phyloP scores from a whole-genome alignment of 2,113 vertebrate species.

The Myodes glareolus region DNA sequence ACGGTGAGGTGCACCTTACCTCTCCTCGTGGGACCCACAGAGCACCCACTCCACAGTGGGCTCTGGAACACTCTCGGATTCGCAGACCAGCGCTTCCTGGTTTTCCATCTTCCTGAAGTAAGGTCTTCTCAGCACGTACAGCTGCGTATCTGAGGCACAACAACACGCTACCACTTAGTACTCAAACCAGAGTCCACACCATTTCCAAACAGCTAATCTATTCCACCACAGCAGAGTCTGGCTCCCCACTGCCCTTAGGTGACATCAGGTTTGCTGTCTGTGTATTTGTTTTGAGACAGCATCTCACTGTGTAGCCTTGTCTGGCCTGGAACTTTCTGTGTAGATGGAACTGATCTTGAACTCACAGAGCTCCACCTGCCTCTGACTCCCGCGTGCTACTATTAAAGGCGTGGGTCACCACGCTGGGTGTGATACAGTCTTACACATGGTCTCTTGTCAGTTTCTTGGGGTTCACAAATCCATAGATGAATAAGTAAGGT shows the following conservation, averaged over 20 bases:
- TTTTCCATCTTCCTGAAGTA: conserved; percentile 82
- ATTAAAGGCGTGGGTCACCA: not conserved
- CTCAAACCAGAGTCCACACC: not conserved
- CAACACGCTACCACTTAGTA: not conserved
- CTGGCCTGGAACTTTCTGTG: not conserved
- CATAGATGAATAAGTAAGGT: not conserved
- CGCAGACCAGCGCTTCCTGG: conserved; percentile 81
- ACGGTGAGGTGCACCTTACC: conserved; percentile 68
- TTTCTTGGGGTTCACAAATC: conserved; percentile 1
- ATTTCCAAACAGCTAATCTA: not conserved
- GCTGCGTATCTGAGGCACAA: conserved; percentile 56
- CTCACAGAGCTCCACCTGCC: not conserved
- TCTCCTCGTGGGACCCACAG: conserved; percentile 79
- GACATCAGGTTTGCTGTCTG: not conserved
- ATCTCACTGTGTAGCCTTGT: not conserved
- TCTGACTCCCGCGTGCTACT: not conserved
- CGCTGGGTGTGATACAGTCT: not conserved
- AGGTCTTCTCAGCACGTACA: conserved; percentile 82
- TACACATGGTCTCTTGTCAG: not conserved
- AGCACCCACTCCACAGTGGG: conserved; percentile 88
- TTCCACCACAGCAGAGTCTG: not conserved
- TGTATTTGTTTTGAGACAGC: not conserved
- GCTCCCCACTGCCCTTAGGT: not conserved
- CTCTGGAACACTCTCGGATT: conserved; percentile 87
- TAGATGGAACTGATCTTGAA: not conserved